Conservation (phyloP, 2,113 vertebrate genomes). For the Montifringilla adamsi region DNA sequence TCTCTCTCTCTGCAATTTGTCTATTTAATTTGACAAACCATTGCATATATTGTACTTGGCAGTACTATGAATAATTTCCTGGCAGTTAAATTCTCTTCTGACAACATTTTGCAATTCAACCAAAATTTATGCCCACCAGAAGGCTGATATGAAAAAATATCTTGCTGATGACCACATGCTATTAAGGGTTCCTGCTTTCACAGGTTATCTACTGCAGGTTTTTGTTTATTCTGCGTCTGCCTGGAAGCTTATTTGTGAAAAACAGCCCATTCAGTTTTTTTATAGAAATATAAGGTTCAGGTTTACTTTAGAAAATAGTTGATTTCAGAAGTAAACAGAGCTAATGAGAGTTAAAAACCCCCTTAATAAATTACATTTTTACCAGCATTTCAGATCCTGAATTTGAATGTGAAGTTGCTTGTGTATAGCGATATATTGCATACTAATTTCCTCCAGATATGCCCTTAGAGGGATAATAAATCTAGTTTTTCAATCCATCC, state of each 20-base stretch:
- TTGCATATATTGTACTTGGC: not conserved
- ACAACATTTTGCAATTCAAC: not conserved
- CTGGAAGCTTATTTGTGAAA: not conserved
- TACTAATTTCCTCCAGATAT: conserved; percentile 41
- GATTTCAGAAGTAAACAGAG: not conserved
- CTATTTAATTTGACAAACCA: not conserved
- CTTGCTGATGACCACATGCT: not conserved
- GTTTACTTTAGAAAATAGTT: not conserved
- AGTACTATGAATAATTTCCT: not conserved
- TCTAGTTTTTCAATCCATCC: conserved; percentile 18
- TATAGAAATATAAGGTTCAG: not conserved
- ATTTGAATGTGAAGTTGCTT: not conserved
- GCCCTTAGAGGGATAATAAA: conserved; percentile 11
- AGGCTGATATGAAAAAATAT: not conserved
- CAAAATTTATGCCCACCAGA: not conserved
- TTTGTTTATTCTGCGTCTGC: not conserved
- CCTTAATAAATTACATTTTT: not conserved
- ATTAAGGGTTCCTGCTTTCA: not conserved
- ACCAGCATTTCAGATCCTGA: not conserved
- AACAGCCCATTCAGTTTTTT: not conserved
- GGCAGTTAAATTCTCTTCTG: not conserved
- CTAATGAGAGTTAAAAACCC: not conserved
- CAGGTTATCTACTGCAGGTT: not conserved
- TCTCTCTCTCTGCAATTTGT: not conserved
- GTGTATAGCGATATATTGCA: not conserved